Evolutionary conservation across 1,140 invertebrate species (phyloP), one percentile per base, ranked within the genome.

Genomic region (Diploscapter pachys): DNA sequence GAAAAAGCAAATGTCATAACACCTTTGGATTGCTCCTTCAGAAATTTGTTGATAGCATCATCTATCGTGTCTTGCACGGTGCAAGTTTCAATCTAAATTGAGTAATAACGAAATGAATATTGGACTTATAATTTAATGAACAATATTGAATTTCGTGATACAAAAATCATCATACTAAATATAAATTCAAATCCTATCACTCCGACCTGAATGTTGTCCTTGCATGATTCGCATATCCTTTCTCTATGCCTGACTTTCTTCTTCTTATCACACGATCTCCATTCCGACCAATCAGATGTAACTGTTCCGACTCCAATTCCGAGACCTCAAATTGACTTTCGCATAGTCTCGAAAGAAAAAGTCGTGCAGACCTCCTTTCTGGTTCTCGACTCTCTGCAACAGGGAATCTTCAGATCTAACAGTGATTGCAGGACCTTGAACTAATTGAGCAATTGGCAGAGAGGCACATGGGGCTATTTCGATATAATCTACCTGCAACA

Each of bases 211-310:
- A 74, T 68, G 9, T 59, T 74, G 51, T 74, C 73, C 64, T 74
- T 74, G 53, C 73, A 74, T 3, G 57, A 65, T 3, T 55, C 70
- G 53, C 73, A 74, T 13, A 69, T 53, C n/a, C 73, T 67, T 31
- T 74, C 53, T 5, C 73, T 53, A 5, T 54, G 53, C n/a, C 56
- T 3, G 6, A 64, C n/a, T 50, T 67, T 65, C 5, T 65, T 74
- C 48, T 53, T 50, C 51, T 63, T 54, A 51, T 72, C 61, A 48
- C 73, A 74, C 55, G 53, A 59, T 3, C 56, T 74, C 73, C 73
- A 74, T 54, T 74, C 65, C 59, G 13, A 62, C 73, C 73, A 74
- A 11, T 74, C 73, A 4, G 64, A 74, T 13, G 63, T 65, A 49
- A 74, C 73, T 51, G 73, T 69, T 8, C 65, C 73, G 4, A 59